Evolutionary conservation across 2,797 vertebrate species (phyloP).

Genomic region (Podarcis siculus): DNA sequence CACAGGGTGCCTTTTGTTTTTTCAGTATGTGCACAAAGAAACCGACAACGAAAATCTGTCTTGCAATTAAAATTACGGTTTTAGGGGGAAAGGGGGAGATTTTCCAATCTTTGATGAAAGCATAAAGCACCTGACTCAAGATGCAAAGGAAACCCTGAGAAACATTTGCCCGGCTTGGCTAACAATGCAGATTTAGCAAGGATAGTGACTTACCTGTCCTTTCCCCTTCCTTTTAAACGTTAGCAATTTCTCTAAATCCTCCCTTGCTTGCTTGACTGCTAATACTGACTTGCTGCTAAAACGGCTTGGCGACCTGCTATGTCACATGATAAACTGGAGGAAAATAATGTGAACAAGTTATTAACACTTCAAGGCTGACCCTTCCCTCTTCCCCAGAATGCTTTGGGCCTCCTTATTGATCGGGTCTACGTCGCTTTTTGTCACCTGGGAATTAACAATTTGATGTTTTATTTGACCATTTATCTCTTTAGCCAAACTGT

Average conservation of each 20-base stretch:
- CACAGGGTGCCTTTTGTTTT: not conserved
- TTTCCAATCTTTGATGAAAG: slow-evolving; percentile 46
- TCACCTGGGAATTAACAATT: slow-evolving; percentile 75
- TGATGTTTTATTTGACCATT: slow-evolving; percentile 78
- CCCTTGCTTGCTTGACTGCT: slow-evolving; percentile 19
- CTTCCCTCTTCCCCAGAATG: slow-evolving; percentile 74
- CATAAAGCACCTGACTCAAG: not conserved
- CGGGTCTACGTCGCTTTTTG: slow-evolving; percentile 67
- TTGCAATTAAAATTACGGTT: not conserved
- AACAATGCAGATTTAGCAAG: slow-evolving; percentile 35
- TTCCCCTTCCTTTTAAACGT: slow-evolving; percentile 50
- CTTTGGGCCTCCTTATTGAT: slow-evolving; percentile 74
- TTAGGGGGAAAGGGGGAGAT: not conserved
- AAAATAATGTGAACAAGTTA: slow-evolving; percentile 67
- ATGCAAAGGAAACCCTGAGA: not conserved
- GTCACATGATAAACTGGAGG: slow-evolving; percentile 35
- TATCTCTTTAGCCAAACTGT: slow-evolving; percentile 78
- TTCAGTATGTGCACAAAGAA: not conserved
- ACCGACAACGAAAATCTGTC: not conserved
- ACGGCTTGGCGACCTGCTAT: slow-evolving; percentile 40
- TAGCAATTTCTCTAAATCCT: slow-evolving; percentile 12
- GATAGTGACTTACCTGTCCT: slow-evolving; percentile 59
- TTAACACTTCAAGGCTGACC: slow-evolving; percentile 74
- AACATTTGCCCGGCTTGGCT: not conserved
- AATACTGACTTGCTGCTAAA: slow-evolving; percentile 53